Conservation (phyloP, 2,888 invertebrate species). For the Ichneumon xanthorius region DNA sequence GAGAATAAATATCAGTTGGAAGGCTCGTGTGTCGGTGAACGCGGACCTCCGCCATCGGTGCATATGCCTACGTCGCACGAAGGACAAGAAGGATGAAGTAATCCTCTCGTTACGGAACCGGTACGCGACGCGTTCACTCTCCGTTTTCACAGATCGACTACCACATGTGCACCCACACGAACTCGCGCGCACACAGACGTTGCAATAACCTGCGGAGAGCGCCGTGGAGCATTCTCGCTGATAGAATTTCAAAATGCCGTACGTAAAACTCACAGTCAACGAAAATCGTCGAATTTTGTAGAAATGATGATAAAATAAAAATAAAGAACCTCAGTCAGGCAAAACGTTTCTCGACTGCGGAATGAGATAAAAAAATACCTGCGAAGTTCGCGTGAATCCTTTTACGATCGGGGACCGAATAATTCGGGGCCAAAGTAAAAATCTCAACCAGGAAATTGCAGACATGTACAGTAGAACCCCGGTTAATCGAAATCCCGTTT, state of each 20-base stretch:
- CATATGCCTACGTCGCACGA: constrained; percentile 59
- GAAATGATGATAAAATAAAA: background rate
- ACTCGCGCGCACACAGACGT: background rate
- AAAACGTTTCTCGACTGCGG: constrained; percentile 28
- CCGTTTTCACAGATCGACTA: constrained; percentile 64
- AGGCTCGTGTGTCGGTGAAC: background rate
- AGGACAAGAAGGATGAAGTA: constrained; percentile 78
- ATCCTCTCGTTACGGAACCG: constrained; percentile 78
- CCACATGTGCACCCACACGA: background rate
- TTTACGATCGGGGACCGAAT: too few species aligned
- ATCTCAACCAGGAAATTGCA: background rate
- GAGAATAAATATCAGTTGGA: constrained; percentile 16
- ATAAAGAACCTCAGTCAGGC: background rate
- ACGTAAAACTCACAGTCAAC: background rate
- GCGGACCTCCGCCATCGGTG: constrained; percentile 27
- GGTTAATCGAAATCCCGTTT: too few species aligned
- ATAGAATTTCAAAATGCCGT: constrained; percentile 48
- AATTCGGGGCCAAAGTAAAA: background rate
- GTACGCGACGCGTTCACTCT: constrained; percentile 72
- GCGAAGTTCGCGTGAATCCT: background rate
- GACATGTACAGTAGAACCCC: too few species aligned
- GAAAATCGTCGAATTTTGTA: background rate
- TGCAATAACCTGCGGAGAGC: constrained; percentile 31
- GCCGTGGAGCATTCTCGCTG: constrained; percentile 25
- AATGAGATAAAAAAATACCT: constrained; percentile 5